Conservation (phyloP, 2,113 vertebrate genomes). For the Copsychus sechellarum region DNA sequence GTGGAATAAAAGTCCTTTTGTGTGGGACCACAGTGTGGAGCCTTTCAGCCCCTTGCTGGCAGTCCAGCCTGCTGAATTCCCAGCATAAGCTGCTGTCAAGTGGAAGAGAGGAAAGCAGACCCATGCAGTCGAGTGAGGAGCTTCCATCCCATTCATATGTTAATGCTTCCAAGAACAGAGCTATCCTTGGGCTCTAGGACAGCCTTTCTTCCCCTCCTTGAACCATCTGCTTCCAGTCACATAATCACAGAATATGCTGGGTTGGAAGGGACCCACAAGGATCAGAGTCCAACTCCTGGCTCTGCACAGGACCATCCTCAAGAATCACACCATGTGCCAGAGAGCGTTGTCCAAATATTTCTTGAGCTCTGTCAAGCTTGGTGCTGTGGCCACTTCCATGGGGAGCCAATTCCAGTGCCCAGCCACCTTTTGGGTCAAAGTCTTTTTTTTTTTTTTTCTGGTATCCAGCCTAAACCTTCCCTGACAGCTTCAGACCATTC, state of each 20-base stretch:
- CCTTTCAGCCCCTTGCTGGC: conserved; percentile 6
- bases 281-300: neutral
- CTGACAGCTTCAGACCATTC: neutral
- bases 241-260: neutral
- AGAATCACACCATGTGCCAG: neutral
- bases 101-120: neutral
- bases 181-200: neutral
- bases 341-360: neutral
- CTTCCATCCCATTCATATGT: neutral
- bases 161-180: neutral
- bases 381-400: neutral
- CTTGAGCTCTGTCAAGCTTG: neutral
- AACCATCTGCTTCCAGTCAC: neutral
- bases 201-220: neutral
- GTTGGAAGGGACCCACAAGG: neutral
- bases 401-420: neutral
- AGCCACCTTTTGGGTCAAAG: neutral
- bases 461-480: neutral
- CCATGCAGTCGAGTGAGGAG: neutral
- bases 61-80: neutral
- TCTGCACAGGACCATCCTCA: neutral
- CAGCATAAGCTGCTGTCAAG: conserved; percentile 1
- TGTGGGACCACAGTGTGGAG: neutral
- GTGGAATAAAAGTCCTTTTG: conserved; percentile 55
- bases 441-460: neutral